Percentiles rank a stretch among this genome's conserved stretches.
phyloP scores from a whole-genome alignment of 2,888 invertebrate genomes.

The Acheta domesticus region DNA sequence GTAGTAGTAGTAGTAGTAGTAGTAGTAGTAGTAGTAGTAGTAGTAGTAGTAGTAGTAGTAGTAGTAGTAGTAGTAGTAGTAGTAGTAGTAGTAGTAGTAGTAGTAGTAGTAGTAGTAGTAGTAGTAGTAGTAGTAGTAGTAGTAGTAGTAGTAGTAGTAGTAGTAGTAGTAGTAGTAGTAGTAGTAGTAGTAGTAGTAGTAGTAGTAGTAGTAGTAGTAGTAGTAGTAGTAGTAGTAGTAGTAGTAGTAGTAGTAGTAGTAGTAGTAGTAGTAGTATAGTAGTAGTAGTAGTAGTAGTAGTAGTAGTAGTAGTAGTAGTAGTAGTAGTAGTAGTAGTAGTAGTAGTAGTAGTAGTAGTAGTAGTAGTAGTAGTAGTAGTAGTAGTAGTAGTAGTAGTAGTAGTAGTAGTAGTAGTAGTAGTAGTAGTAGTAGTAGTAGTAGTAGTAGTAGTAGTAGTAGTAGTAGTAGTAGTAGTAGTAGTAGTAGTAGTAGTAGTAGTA shows the following conservation, averaged over 20 bases:
- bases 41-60: constrained; percentile 18
- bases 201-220: constrained; percentile 18
- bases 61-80: constrained; percentile 18
- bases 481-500: constrained; percentile 18
- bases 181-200: constrained; percentile 18
- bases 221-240: constrained; percentile 18
- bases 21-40: constrained; percentile 18
- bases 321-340: constrained; percentile 18
- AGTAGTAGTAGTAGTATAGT: too few relatives aligned
- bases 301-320: constrained; percentile 18
- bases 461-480: constrained; percentile 18
- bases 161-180: constrained; percentile 18
- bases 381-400: constrained; percentile 18
- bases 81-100: constrained; percentile 18
- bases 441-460: constrained; percentile 18
- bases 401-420: constrained; percentile 18
- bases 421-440: constrained; percentile 18
- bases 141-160: constrained; percentile 18
- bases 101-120: constrained; percentile 18
- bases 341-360: constrained; percentile 18
- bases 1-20: constrained; percentile 18
- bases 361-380: constrained; percentile 18
- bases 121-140: constrained; percentile 18
- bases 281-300: constrained; percentile 18
- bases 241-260: constrained; percentile 18